Base-by-base conservation (phyloP, 2,888 invertebrate genomes). In the Mythimna albipuncta region DNA sequence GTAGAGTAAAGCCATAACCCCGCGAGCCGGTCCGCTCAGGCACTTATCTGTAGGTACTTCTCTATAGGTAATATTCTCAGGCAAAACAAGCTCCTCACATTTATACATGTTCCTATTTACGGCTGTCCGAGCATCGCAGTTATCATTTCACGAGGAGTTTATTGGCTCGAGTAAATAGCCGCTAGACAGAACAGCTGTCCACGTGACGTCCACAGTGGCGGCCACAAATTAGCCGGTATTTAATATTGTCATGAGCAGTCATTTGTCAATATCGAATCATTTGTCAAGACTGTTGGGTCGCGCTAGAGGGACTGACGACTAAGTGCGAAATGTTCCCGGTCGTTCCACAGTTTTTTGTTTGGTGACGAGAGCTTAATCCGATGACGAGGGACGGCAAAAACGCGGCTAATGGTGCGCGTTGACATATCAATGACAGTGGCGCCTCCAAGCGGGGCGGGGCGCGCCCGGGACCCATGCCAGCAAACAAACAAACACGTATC, bases 291-390 rank as follows among this genome's bases (percentile, higher is more conserved):
- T 19, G 35, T n/a, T 71, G 35, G 16, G 81, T 82, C 85, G 75
- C 63, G n/a, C 74, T 85, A 71, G 44, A 77, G 59, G 71, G 70
- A 70, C 66, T 70, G 70, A 70, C 66, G 79, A 72, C 82, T 87
- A 85, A 90, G 90, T 90, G 92, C 92, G 89, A 91, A 92, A 91
- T 89, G 87, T 88, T 86, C 84, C 85, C 76, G 79, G 81, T 75
- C 84, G 75, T 69, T 76, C 82, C 77, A 83, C 82, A 82, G 84
- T 85, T 90, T 89, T 89, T 90, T 87, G 82, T 84, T 64, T 65
- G 79, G 73, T 86, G 83, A 88, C 85, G 83, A 88, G 87, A 85
- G 85, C 81, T 87, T 89, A 88, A 89, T 88, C 87, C 90, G 81
- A 83, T 83, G 87, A 86, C 81, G 89, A 85, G 78, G 84, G 83